These are phyloP conservation scores for Temnothorax longispinosus DNA, from an alignment of 1,140 invertebrate species.

Conservation along the genomic window DNA sequence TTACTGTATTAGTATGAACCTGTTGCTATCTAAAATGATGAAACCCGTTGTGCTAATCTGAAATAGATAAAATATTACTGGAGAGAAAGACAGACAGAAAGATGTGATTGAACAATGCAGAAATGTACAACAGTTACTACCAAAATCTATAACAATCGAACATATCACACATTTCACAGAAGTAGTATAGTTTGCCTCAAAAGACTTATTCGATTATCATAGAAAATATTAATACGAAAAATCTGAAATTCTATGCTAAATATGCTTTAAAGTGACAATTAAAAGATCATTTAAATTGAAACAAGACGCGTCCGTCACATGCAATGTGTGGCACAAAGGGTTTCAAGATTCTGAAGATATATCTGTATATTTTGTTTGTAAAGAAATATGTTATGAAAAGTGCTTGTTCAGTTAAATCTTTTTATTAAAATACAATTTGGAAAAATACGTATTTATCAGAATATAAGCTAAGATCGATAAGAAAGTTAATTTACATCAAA, in stretches of 20 bases:
- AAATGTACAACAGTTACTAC: conserved; percentile 38
- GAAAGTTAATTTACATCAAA: conserved; percentile 17
- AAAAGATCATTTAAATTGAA: conserved; percentile 15
- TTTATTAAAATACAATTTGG: background rate
- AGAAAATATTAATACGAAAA: conserved; percentile 25
- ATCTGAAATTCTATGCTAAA: conserved; percentile 16
- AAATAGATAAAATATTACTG: conserved; percentile 53
- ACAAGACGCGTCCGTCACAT: conserved; percentile 29
- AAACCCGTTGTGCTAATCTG: conserved; percentile 71
- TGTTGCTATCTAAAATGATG: conserved; percentile 70
- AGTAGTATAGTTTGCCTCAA: background rate
- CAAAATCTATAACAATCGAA: conserved; percentile 35
- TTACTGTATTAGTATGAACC: conserved; percentile 83
- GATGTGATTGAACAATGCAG: conserved; percentile 31
- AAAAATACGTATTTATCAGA: conserved; percentile 10
- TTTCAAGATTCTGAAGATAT: conserved; percentile 65
- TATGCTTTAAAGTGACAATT: conserved; percentile 23
- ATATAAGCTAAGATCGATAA: conserved; percentile 3
- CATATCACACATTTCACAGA: background rate
- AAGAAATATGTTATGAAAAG: conserved; percentile 25
- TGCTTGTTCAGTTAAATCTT: conserved; percentile 8
- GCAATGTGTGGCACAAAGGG: conserved; percentile 61
- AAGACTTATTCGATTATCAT: conserved; percentile 31
- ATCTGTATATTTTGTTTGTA: conserved; percentile 47
- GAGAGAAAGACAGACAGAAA: conserved; percentile 36